phyloP scores from a whole-genome alignment of 2,797 vertebrate species.

The Brachyrhaphis roseni region DNA sequence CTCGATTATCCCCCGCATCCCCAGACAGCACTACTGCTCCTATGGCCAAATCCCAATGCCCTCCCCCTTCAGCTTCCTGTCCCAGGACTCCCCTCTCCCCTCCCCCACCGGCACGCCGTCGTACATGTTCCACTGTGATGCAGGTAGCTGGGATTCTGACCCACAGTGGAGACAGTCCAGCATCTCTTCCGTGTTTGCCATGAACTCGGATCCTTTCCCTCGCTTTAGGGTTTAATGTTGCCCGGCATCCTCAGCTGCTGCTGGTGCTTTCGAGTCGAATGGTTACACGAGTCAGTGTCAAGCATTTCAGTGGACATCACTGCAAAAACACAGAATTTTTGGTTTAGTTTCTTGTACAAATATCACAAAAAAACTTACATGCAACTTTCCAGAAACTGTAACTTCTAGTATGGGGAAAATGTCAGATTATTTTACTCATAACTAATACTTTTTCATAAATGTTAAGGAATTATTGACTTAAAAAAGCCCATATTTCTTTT shows the following conservation, averaged over 20 bases:
- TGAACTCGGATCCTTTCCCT: slow-evolving; percentile 54
- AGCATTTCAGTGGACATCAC: slow-evolving; percentile 54
- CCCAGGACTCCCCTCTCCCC: slow-evolving; percentile 77
- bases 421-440: no score
- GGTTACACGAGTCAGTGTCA: slow-evolving; percentile 47
- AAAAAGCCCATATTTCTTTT: no score
- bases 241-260: slow-evolving; percentile 71
- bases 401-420: no score
- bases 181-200: slow-evolving; percentile 59
- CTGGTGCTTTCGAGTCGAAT: slow-evolving; percentile 65
- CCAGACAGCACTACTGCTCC: slow-evolving; percentile 83
- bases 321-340: no score
- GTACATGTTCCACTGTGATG: slow-evolving; percentile 72
- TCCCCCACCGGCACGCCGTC: slow-evolving; percentile 76
- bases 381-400: no score
- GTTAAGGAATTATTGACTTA: no score
- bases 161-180: slow-evolving; percentile 62
- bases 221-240: slow-evolving; percentile 51
- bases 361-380: no score
- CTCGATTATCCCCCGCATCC: slow-evolving; percentile 83
- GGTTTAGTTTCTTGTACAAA: no score
- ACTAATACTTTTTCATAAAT: no score
- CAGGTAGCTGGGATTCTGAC: slow-evolving; percentile 78
- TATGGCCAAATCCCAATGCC: slow-evolving; percentile 81
- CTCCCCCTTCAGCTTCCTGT: slow-evolving; percentile 80